Evolutionary conservation across 2,113 vertebrate species (phyloP).

Genomic region (Alligator mississippiensis): DNA sequence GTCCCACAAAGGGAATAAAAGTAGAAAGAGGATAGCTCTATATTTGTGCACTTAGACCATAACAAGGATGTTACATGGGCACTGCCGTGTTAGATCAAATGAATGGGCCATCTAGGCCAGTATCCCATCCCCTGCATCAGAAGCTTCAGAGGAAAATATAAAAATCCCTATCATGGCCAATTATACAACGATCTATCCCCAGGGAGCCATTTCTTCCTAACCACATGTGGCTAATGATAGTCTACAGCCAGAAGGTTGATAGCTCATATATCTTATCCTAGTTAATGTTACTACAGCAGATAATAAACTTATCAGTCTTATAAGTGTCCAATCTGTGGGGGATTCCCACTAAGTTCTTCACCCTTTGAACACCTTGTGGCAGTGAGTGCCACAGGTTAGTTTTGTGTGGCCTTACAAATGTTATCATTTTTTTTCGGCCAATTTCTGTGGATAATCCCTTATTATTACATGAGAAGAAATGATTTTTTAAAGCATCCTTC

Average conservation of each 20-base stretch:
- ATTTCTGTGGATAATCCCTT: background rate
- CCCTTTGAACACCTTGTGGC: background rate
- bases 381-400: background rate
- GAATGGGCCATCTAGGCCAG: background rate
- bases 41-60: background rate
- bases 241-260: background rate
- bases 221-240: background rate
- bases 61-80: background rate
- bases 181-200: background rate
- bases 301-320: background rate
- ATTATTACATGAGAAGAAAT: background rate
- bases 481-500: background rate
- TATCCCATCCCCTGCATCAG: background rate
- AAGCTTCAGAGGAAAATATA: constrained; percentile 9
- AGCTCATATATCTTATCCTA: background rate
- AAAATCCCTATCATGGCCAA: background rate
- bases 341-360: background rate
- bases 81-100: background rate
- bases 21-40: constrained; percentile 18
- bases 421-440: background rate
- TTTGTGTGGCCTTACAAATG: background rate
- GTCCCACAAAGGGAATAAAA: constrained; percentile 31
- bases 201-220: background rate
- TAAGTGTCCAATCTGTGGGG: background rate
- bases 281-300: background rate